A percentile compares a stretch with the other conserved stretches of the same genome.
These are phyloP conservation scores for Sinella curviseta DNA, from an alignment of 1,140 invertebrate genomes.

Conservation along the genomic window DNA sequence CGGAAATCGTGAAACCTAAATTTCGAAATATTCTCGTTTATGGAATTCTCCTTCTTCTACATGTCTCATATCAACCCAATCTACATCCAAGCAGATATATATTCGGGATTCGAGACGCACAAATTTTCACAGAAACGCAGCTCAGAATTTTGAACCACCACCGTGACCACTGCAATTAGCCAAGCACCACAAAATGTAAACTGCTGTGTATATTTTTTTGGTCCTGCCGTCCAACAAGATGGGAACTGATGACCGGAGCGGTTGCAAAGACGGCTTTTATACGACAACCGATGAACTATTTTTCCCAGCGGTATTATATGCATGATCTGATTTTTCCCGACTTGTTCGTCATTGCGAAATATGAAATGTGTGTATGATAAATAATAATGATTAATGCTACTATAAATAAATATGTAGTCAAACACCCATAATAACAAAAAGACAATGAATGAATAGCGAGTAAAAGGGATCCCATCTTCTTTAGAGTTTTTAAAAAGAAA, in stretches of 20 bases:
- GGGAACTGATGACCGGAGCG: background rate
- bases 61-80: too few relatives aligned
- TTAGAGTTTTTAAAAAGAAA: too few relatives aligned
- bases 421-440: background rate
- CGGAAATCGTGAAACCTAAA: too few relatives aligned
- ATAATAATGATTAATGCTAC: background rate
- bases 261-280: background rate
- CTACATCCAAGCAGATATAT: too few relatives aligned
- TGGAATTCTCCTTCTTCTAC: too few relatives aligned
- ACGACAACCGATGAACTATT: background rate
- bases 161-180: too few relatives aligned
- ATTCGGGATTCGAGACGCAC: too few relatives aligned
- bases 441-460: constrained; percentile 5
- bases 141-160: background rate
- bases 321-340: too few relatives aligned
- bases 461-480: constrained; percentile 13
- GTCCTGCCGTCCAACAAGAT: background rate
- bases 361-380: constrained; percentile 19
- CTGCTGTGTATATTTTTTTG: background rate
- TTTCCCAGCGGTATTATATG: too few relatives aligned
- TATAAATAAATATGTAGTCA: background rate
- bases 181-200: background rate
- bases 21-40: too few relatives aligned
- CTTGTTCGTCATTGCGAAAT: background rate
- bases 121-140: background rate